Evolutionary conservation across 2,888 invertebrate genomes (phyloP).

Genomic region (Napeogenes sylphis): DNA sequence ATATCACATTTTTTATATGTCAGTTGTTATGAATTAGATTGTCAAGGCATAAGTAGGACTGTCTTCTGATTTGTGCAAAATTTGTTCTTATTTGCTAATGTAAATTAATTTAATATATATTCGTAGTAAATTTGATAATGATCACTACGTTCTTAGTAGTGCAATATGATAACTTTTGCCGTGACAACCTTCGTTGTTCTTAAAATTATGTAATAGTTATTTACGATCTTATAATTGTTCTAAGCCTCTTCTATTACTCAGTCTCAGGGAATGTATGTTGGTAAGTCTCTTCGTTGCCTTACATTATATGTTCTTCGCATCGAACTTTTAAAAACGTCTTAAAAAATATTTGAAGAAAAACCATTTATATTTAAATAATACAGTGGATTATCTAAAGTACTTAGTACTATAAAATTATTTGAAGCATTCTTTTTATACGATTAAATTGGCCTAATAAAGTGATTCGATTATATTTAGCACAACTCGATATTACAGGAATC

Average conservation of each 20-base stretch:
- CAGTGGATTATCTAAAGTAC: conserved; percentile 48
- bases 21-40: conserved; percentile 35
- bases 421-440: conserved; percentile 56
- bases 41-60: conserved; percentile 31
- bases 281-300: conserved; percentile 77
- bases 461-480: conserved; percentile 38
- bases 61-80: background rate
- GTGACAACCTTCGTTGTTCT: conserved; percentile 38
- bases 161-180: conserved; percentile 12
- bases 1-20: conserved; percentile 44
- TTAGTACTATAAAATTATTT: conserved; percentile 57
- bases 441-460: conserved; percentile 46
- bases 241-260: conserved; percentile 71
- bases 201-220: conserved; percentile 48
- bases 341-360: conserved; percentile 71
- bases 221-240: conserved; percentile 46
- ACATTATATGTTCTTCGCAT: conserved; percentile 62
- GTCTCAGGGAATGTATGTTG: conserved; percentile 77
- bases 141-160: background rate
- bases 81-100: background rate
- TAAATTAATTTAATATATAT: background rate
- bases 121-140: background rate
- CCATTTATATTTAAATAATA: conserved; percentile 42
- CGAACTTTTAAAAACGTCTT: conserved; percentile 59
- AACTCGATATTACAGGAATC: conserved; percentile 45